These are phyloP conservation scores for Chymomyza costata DNA, from an alignment of 1,140 invertebrate genomes.

Conservation along the genomic window DNA sequence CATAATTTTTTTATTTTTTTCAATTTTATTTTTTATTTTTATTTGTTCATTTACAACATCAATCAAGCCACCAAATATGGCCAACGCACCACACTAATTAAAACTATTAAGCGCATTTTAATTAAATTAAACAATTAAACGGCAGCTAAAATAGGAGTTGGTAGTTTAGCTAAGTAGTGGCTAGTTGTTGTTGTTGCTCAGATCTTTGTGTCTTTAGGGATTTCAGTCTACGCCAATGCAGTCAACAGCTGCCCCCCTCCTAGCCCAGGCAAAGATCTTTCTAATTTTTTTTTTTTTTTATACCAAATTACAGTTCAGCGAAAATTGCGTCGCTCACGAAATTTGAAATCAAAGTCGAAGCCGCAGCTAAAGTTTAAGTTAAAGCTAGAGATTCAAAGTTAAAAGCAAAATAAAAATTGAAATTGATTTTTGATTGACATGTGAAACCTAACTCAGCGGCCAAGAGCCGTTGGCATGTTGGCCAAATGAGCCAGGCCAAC, in stretches of 20 bases:
- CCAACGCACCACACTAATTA: constrained; percentile 42
- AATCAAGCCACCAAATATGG: constrained; percentile 15
- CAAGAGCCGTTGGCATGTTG: constrained; percentile 53
- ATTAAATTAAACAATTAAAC: constrained; percentile 74
- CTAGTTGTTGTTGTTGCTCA: too few species aligned
- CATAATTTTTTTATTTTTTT: background rate
- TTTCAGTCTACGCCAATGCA: too few species aligned
- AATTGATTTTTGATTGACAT: constrained; percentile 70
- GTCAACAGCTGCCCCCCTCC: too few species aligned
- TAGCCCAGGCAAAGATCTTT: too few species aligned
- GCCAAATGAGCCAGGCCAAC: too few species aligned
- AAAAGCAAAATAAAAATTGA: constrained; percentile 37
- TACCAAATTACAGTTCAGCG: constrained; percentile 38
- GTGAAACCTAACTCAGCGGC: constrained; percentile 63
- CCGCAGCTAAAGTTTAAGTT: too few species aligned
- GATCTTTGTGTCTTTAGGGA: too few species aligned
- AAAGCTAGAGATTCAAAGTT: too few species aligned
- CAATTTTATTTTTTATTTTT: background rate
- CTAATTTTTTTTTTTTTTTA: too few species aligned
- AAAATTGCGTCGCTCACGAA: constrained; percentile 38
- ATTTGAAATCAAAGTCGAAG: background rate
- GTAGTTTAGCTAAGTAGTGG: too few species aligned
- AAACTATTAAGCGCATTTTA: constrained; percentile 66
- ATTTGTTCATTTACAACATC: constrained; percentile 1
- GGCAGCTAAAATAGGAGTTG: constrained; percentile 27